These are phyloP conservation scores for Cydia fagiglandana DNA, from an alignment of 1,140 invertebrate genomes.

Conservation along the genomic window DNA sequence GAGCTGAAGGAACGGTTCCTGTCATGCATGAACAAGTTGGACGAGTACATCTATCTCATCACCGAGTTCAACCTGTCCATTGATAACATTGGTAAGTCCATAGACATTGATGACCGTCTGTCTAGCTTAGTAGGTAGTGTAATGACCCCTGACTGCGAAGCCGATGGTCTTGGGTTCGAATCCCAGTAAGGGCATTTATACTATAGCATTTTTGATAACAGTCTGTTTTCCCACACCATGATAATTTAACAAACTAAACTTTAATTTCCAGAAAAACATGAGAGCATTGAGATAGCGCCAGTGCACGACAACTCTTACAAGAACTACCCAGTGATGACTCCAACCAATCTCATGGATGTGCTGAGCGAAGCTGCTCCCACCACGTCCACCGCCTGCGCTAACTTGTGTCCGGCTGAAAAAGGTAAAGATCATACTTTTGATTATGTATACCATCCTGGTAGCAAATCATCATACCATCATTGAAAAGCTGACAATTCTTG, in stretches of 20 bases:
- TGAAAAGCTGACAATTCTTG: no score
- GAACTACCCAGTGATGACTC: not conserved
- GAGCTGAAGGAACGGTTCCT: slow-evolving; percentile 64
- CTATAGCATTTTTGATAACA: no score
- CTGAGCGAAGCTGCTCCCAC: slow-evolving; percentile 61
- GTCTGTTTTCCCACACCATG: no score
- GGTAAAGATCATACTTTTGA: no score
- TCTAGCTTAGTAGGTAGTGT: no score
- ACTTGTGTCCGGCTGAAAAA: slow-evolving; percentile 47
- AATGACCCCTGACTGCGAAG: no score
- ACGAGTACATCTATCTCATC: slow-evolving; percentile 66
- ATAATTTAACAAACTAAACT: not conserved
- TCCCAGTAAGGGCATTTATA: no score
- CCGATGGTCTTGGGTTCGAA: no score
- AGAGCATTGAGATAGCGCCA: slow-evolving; percentile 47
- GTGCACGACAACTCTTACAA: slow-evolving; percentile 48
- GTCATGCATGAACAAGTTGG: slow-evolving; percentile 61
- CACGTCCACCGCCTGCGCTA: slow-evolving; percentile 50
- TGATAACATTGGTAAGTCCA: slow-evolving; percentile 50
- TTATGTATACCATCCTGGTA: no score
- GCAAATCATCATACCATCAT: no score
- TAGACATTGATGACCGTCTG: no score
- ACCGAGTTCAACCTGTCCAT: slow-evolving; percentile 64
- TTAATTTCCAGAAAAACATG: slow-evolving; percentile 44
- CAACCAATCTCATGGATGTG: slow-evolving; percentile 58